Base-by-base conservation (phyloP, 1,140 invertebrate species). In the Saccostrea cuccullata region DNA sequence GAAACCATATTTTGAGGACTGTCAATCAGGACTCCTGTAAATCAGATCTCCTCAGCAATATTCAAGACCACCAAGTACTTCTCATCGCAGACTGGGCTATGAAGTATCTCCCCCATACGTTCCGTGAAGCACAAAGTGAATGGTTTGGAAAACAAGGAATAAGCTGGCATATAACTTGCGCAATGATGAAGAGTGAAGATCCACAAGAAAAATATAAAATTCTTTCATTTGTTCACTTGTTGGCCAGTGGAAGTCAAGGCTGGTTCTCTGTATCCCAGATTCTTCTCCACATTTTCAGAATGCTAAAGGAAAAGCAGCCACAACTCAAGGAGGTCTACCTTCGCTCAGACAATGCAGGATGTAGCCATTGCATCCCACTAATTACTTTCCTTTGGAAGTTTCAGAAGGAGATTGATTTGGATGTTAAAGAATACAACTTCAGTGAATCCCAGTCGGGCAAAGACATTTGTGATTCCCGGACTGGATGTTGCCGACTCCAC, bases 401-500 rank as follows among this genome's bases (percentile, higher is more conserved):
- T 26, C 20, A 30, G 17, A 82, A 11, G 15, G 4, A 23, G 23
- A 40, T 30, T 82, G 30, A 36, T 17, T 23, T 82, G 11, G 17
- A n/a, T 40, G 77, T 82, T 17, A 82, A 82, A 82, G 30, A 82
- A 13, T 82, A 26, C 23, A 84, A 82, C 86, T 87, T 77, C 23
- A 77, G 26, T 55, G 64, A 87, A 47, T n/a, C 40, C 6, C 67
- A 87, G 55, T 26, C 64, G 20, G 86, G 86, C 23, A 87, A 87
- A 23, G 86, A 87, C 55, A n/a, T 87, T 20, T 87, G 86, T 82
- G 64, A 87, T 64, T 17, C 60, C 9, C 77, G 55, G 23, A 87
- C 64, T 47, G 40, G 77, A 40, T n/a, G 56, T 30, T 56, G 58
- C n/a, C 40, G 64, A 30, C 15, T 20, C 17, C 86, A 77, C 55